Conservation (phyloP, 92 coral and sea anemone species). For the Zoanthus gigantus region DNA sequence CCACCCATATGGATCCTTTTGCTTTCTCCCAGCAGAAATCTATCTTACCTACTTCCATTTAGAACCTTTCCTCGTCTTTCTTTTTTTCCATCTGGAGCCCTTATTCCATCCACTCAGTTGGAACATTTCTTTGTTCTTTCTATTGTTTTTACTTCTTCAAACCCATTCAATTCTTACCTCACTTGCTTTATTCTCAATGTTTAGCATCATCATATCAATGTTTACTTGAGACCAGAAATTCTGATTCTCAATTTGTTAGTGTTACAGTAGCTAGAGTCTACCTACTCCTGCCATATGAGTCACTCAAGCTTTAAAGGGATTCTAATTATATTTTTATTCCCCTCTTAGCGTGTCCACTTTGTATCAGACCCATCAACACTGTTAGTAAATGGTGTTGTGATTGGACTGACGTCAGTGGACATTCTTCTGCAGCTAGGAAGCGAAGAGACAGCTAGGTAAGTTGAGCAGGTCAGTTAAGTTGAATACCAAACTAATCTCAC, state of each 20-base stretch:
- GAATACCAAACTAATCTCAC: not conserved
- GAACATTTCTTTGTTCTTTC: too few relatives aligned
- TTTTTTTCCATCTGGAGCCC: too few relatives aligned
- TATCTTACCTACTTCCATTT: too few relatives aligned
- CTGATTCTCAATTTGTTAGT: not conserved
- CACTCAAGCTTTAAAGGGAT: not conserved
- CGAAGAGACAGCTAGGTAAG: slow-evolving; percentile 96
- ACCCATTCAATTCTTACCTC: too few relatives aligned
- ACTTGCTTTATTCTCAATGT: too few relatives aligned
- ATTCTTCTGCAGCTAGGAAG: slow-evolving; percentile 88
- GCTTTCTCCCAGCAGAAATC: not conserved
- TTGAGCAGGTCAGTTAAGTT: not conserved
- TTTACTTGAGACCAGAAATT: too few relatives aligned
- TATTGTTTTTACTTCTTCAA: too few relatives aligned
- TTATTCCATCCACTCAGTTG: too few relatives aligned
- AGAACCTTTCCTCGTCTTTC: too few relatives aligned
- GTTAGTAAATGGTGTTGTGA: slow-evolving; percentile 79
- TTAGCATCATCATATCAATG: too few relatives aligned
- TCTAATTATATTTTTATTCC: not conserved
- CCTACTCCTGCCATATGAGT: too few relatives aligned
- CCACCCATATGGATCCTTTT: not conserved
- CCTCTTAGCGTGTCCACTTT: slow-evolving; percentile 80
- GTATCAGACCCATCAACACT: slow-evolving; percentile 97
- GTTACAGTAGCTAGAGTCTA: not conserved
- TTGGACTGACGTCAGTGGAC: slow-evolving; percentile 92